These are phyloP conservation scores for Malthinus seriepunctatus DNA, from an alignment of 2,888 invertebrate species.

Conservation along the genomic window DNA sequence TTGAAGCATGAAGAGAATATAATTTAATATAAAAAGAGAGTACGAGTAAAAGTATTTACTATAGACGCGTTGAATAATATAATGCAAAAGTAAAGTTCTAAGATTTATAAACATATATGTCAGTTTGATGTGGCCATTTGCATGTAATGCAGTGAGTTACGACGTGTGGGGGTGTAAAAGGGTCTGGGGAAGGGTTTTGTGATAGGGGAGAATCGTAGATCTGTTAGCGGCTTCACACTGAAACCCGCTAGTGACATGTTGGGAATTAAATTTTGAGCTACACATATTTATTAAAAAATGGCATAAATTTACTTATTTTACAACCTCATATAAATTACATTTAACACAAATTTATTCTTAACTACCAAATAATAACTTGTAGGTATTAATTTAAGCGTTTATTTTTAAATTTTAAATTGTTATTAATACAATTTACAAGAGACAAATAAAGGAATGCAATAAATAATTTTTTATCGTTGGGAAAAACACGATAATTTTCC, in stretches of 20 bases:
- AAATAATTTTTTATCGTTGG: no score
- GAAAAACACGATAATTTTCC: no score
- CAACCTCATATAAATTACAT: no score
- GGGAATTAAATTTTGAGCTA: constrained; percentile 35
- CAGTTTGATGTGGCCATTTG: constrained; percentile 36
- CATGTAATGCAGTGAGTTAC: constrained; percentile 33
- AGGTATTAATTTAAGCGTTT: no score
- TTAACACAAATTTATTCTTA: no score
- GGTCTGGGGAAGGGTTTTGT: constrained; percentile 29
- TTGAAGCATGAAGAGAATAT: background rate
- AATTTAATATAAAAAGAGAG: background rate
- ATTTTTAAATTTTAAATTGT: no score
- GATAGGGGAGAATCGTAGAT: constrained; percentile 31
- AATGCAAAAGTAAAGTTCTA: constrained; percentile 23
- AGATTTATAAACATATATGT: constrained; percentile 31
- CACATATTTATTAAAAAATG: background rate
- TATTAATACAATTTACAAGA: no score
- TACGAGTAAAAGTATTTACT: background rate
- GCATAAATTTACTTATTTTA: no score
- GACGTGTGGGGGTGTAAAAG: constrained; percentile 28
- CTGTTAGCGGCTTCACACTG: constrained; percentile 33
- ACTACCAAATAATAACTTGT: no score
- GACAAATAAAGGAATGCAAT: no score
- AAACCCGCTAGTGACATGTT: constrained; percentile 32
- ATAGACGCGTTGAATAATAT: constrained; percentile 3